These are phyloP conservation scores for Limnodromus scolopaceus DNA, from an alignment of 2,797 vertebrate species.

Conservation along the genomic window DNA sequence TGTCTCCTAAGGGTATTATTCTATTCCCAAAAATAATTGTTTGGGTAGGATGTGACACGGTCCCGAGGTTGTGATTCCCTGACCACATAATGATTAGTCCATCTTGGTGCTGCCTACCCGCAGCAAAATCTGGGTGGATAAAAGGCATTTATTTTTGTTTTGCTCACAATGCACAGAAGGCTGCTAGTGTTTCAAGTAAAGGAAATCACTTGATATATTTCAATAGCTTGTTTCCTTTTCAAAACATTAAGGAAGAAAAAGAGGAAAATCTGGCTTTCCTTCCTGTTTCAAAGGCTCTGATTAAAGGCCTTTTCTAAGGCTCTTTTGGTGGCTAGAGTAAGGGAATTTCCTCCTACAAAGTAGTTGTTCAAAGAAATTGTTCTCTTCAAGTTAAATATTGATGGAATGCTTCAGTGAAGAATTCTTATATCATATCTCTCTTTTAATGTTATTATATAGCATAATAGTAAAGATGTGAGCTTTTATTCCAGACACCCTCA, in stretches of 20 bases:
- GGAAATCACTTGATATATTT: slow-evolving; percentile 65
- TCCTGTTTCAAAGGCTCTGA: slow-evolving; percentile 66
- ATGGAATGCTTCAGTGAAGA: background rate
- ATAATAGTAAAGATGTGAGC: slow-evolving; percentile 18
- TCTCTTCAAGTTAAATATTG: slow-evolving; percentile 49
- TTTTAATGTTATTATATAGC: slow-evolving; percentile 17
- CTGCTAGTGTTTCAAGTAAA: slow-evolving; percentile 50
- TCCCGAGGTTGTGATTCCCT: slow-evolving; percentile 10
- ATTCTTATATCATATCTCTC: background rate
- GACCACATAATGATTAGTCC: slow-evolving; percentile 13
- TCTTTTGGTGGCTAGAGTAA: slow-evolving; percentile 19
- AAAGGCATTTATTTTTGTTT: slow-evolving; percentile 53
- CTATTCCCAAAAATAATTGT: slow-evolving; percentile 21
- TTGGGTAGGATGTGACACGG: background rate
- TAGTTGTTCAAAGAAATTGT: slow-evolving; percentile 41
- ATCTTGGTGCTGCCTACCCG: background rate
- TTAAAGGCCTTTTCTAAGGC: slow-evolving; percentile 55
- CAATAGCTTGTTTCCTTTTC: slow-evolving; percentile 69
- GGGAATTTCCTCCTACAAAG: slow-evolving; percentile 47
- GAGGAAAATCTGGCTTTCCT: slow-evolving; percentile 67
- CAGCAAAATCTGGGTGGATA: slow-evolving; percentile 54
- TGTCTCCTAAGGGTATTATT: background rate
- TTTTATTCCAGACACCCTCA: background rate
- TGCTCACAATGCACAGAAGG: slow-evolving; percentile 50
- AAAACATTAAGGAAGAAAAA: slow-evolving; percentile 62